phyloP scores from a whole-genome alignment of 2,113 vertebrate genomes.

The Accipiter cooperii region DNA sequence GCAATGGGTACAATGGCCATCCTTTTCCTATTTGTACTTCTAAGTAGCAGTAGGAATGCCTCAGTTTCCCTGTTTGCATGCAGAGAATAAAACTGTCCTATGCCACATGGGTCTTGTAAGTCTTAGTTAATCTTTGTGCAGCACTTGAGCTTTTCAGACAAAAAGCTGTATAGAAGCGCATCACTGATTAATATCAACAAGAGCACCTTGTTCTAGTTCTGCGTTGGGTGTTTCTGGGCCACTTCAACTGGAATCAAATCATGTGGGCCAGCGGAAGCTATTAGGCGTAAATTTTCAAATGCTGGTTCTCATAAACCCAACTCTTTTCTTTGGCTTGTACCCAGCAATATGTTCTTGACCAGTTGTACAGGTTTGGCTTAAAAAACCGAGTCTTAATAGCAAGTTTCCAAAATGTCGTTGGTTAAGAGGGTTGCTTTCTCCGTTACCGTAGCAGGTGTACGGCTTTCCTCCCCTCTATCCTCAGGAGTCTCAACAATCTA shows the following conservation, averaged over 20 bases:
- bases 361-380: not conserved
- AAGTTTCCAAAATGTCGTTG: not conserved
- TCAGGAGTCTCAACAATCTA: not conserved
- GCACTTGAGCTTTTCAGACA: not conserved
- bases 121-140: not conserved
- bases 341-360: not conserved
- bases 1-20: not conserved
- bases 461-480: not conserved
- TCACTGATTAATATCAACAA: not conserved
- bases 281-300: not conserved
- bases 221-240: not conserved
- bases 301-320: not conserved
- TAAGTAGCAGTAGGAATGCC: not conserved
- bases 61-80: not conserved
- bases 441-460: not conserved
- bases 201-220: not conserved
- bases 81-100: not conserved
- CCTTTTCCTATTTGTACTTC: not conserved
- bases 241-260: not conserved
- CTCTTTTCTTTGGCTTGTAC: not conserved
- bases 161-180: not conserved
- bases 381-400: rapidly evolving
- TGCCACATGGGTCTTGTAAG: not conserved
- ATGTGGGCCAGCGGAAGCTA: not conserved
- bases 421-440: not conserved